Base-by-base conservation (phyloP, 1,140 invertebrate genomes). In the Globodera rostochiensis region DNA sequence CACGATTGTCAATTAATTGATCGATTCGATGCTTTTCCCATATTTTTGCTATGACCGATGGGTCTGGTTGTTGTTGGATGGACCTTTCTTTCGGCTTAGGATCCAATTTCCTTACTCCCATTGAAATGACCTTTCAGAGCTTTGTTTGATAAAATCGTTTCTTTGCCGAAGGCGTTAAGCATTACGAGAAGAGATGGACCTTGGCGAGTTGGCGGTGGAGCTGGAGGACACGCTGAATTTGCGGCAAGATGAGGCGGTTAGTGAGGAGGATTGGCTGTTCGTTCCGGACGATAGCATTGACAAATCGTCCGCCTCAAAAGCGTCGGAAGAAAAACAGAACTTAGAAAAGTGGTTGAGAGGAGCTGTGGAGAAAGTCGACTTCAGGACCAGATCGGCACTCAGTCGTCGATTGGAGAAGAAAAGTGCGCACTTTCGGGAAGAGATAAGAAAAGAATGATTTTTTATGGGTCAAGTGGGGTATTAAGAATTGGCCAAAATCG, bases 181-280 rank as follows among this genome's bases (percentile, higher is more conserved):
- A 36, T 36, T 36, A 36, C 36, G 36, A 36, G 36, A 53, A 11
- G 11, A 15, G 57, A 81, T 81, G 80, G 77, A 82, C 73, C 78
- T 82, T 47, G 57, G 46, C 21, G 67, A 82, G 49, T 74, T 82
- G 46, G 6, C 79, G 4, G 21, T 78, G 45, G 70, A 78, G 66
- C 49, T 79, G 47, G 80, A 64, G 57, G 57, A 67, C 25, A 19
- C 53, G 21, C 36, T 69, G 45, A 82, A 80, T 82, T 84, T 83
- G 13, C 60, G 53, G 45, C 77, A 70, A n/a, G 77, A 49, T 78
- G 46, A 13, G 15, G 46, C 49, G 45, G 47, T 50, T 19, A 66
- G 82, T 25, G 83, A 84, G 19, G 82, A 83, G 36, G 82, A 79
- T 49, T 83, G 82, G 82, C 82, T 83, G 49, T 70, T 82, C 53